phyloP scores from a whole-genome alignment of 2,888 invertebrate genomes.

The Diarsia rubi region DNA sequence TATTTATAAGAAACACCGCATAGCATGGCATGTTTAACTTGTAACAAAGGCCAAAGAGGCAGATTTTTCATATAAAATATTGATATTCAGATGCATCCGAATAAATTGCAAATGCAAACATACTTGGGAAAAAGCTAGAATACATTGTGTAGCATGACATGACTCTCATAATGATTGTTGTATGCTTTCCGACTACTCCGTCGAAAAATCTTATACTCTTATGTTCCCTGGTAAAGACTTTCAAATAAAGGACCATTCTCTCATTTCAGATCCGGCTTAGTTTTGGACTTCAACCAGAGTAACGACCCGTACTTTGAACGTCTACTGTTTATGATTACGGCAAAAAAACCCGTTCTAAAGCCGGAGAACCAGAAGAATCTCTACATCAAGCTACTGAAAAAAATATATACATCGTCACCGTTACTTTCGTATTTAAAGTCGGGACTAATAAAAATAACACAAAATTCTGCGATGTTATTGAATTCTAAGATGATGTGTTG shows the following conservation, averaged over 20 bases:
- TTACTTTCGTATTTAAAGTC: not conserved
- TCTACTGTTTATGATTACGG: not conserved
- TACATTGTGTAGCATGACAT: not conserved
- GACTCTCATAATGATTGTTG: not conserved
- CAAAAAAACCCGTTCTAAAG: not conserved
- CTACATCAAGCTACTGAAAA: not conserved
- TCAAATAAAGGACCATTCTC: not conserved
- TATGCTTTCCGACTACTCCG: not conserved
- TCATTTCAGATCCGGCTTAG: slow-evolving; percentile 27
- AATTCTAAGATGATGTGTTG: slow-evolving; percentile 1
- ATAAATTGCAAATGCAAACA: not conserved
- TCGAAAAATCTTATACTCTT: not conserved
- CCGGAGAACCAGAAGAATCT: not conserved
- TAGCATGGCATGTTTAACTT: not conserved
- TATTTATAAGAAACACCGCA: not conserved
- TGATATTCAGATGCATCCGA: not conserved
- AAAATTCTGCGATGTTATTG: not conserved
- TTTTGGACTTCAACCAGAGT: not conserved
- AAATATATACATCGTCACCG: not conserved
- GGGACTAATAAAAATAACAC: not conserved
- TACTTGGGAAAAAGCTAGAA: not conserved
- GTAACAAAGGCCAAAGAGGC: not conserved
- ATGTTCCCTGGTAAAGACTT: not conserved
- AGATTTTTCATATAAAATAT: not conserved
- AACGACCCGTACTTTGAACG: not conserved